Evolutionary conservation across 2,888 invertebrate genomes (phyloP).

Genomic region (Copidosoma aretas): DNA sequence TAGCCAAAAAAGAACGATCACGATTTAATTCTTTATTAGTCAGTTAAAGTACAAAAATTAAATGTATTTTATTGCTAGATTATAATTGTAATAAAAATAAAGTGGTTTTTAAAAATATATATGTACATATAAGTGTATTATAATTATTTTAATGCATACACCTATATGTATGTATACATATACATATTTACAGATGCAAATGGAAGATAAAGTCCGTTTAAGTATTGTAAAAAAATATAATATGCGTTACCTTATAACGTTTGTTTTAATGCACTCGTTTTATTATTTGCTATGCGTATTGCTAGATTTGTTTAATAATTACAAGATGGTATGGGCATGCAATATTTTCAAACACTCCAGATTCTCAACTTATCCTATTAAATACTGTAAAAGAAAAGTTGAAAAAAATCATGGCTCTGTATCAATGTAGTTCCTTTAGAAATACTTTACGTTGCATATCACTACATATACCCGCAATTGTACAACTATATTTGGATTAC

Average conservation of each 20-base stretch:
- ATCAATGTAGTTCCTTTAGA: background rate
- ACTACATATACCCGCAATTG: slow-evolving; percentile 22
- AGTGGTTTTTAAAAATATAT: slow-evolving; percentile 40
- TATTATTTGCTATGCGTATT: background rate
- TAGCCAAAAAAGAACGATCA: slow-evolving; percentile 33
- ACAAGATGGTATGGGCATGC: background rate
- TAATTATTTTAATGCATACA: background rate
- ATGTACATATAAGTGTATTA: background rate
- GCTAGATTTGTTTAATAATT: background rate
- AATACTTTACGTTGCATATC: background rate
- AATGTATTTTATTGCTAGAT: slow-evolving; percentile 64
- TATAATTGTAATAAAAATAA: slow-evolving; percentile 47
- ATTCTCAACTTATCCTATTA: background rate
- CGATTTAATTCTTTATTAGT: slow-evolving; percentile 70
- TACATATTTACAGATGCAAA: background rate
- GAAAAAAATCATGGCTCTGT: background rate
- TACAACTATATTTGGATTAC: slow-evolving; percentile 35
- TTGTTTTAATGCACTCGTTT: background rate
- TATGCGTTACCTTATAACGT: background rate
- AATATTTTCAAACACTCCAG: background rate
- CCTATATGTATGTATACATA: background rate
- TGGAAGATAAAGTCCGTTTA: background rate
- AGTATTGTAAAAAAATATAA: background rate
- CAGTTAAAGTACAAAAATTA: slow-evolving; percentile 85
- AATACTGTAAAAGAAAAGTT: background rate